phyloP scores from a whole-genome alignment of 2,888 invertebrate species.

The Watsonalla cultraria region DNA sequence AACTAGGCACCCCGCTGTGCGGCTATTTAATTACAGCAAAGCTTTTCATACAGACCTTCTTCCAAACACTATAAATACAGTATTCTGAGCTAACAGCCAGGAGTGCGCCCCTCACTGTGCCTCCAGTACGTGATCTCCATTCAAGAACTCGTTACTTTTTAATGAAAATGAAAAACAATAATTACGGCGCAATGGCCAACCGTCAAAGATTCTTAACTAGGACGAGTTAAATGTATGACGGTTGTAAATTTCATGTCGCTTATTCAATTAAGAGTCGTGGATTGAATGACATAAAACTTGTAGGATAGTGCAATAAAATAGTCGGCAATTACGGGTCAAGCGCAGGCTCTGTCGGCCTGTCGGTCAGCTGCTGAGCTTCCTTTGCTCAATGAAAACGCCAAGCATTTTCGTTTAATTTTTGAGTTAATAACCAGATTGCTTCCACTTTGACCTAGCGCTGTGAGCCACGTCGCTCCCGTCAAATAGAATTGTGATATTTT shows the following conservation, averaged over 20 bases:
- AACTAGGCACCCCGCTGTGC: background rate
- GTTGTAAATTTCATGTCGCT: slow-evolving; percentile 72
- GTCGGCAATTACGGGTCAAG: slow-evolving; percentile 68
- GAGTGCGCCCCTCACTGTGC: background rate
- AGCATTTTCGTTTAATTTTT: no score
- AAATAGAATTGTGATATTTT: no score
- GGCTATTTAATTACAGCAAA: background rate
- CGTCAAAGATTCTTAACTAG: slow-evolving; percentile 56
- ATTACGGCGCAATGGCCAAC: slow-evolving; percentile 24
- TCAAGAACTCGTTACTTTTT: slow-evolving; percentile 12
- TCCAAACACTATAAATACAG: background rate
- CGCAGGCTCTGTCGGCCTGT: slow-evolving; percentile 38
- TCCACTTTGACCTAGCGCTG: background rate
- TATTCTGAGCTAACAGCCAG: background rate
- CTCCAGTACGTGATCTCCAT: background rate
- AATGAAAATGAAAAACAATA: slow-evolving; percentile 14
- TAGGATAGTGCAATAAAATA: slow-evolving; percentile 72
- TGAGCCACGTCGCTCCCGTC: no score
- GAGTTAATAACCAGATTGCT: background rate
- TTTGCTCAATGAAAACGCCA: background rate
- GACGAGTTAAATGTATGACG: slow-evolving; percentile 61
- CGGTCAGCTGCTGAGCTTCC: slow-evolving; percentile 3
- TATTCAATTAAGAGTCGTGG: slow-evolving; percentile 73
- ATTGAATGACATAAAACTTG: slow-evolving; percentile 76
- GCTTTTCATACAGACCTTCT: background rate